phyloP scores from a whole-genome alignment of 2,797 vertebrate species.

The Kryptopterus vitreolus region DNA sequence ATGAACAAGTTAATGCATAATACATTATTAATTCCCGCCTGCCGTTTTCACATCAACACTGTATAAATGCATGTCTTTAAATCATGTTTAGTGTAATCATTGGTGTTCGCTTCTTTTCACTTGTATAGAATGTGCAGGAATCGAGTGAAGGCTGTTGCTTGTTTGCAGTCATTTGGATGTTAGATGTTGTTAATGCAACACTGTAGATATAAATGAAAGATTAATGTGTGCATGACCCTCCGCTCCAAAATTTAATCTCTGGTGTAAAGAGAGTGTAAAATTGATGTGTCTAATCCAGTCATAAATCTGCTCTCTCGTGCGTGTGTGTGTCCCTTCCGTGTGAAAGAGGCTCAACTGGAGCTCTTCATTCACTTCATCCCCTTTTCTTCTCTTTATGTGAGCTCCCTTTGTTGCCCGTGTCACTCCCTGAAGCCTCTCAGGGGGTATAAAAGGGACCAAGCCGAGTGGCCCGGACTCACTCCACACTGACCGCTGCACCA shows the following conservation, averaged over 20 bases:
- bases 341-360: slow-evolving; percentile 83
- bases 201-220: neutral
- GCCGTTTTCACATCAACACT: no score
- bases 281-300: slow-evolving; percentile 89
- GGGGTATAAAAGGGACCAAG: slow-evolving; percentile 1
- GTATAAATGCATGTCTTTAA: neutral
- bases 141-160: neutral
- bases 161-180: neutral
- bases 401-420: slow-evolving; percentile 23
- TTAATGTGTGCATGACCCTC: neutral
- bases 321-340: slow-evolving; percentile 8
- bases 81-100: neutral
- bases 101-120: neutral
- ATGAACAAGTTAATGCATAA: no score
- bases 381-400: slow-evolving; percentile 18
- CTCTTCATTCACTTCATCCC: slow-evolving; percentile 84
- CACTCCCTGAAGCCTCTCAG: slow-evolving; percentile 1
- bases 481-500: neutral
- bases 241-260: neutral
- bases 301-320: slow-evolving; percentile 82
- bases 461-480: neutral
- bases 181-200: neutral
- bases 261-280: slow-evolving; percentile 17
- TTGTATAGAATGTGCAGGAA: neutral
- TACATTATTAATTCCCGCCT: no score